A percentile compares a stretch with the other conserved stretches of the same genome.
phyloP scores from a whole-genome alignment of 2,113 vertebrate species.

The Anolis carolinensis region DNA sequence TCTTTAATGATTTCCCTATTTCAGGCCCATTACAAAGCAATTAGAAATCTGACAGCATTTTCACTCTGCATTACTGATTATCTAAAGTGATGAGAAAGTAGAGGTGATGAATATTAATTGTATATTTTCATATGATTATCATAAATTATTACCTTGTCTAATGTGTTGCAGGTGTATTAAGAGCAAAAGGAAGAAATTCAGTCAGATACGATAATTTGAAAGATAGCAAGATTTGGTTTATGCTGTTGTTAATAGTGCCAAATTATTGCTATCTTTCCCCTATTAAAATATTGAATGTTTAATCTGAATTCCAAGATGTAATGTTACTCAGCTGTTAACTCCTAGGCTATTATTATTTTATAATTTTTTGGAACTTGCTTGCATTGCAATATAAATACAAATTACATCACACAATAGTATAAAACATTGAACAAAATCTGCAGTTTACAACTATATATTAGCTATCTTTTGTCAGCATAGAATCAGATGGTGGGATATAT shows the following conservation, averaged over 20 bases:
- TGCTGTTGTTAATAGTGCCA: conserved; percentile 60
- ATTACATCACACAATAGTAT: not conserved
- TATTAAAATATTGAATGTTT: conserved; percentile 45
- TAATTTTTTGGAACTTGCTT: conserved; percentile 32
- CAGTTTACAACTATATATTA: conserved; percentile 21
- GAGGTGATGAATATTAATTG: conserved; percentile 89
- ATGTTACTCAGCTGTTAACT: conserved; percentile 31
- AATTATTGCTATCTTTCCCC: conserved; percentile 49
- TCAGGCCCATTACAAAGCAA: conserved; percentile 89
- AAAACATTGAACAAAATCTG: conserved; percentile 1
- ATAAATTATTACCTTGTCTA: conserved; percentile 88
- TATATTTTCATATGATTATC: conserved; percentile 89
- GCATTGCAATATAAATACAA: conserved; percentile 24
- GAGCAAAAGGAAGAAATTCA: conserved; percentile 73
- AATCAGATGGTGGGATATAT: not conserved
- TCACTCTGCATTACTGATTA: conserved; percentile 88
- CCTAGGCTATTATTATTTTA: conserved; percentile 17
- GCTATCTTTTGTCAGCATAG: not conserved
- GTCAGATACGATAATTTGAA: conserved; percentile 77
- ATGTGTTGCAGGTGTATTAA: conserved; percentile 77
- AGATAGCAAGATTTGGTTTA: conserved; percentile 64
- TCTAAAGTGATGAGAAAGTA: conserved; percentile 87
- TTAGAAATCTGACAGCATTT: conserved; percentile 89
- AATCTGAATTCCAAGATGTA: conserved; percentile 38
- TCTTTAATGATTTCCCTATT: conserved; percentile 87